Conservation (phyloP, 2,888 invertebrate genomes). For the Pyralis farinalis region DNA sequence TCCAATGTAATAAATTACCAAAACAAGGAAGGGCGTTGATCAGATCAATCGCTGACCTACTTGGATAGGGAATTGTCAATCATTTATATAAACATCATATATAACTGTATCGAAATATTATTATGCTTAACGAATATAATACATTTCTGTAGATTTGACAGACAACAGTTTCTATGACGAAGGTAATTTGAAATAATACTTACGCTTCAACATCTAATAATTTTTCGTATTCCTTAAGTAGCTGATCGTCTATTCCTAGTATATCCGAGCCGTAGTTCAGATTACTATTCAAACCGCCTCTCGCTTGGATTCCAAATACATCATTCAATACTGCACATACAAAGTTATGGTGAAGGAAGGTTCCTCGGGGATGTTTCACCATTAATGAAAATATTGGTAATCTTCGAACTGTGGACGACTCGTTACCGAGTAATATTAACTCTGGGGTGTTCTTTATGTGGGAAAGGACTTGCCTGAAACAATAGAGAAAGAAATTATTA, state of each 20-base stretch:
- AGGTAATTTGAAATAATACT: no score
- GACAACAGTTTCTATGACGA: no score
- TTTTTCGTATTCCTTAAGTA: conserved; percentile 88
- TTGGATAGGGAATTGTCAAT: no score
- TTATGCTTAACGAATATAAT: no score
- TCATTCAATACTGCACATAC: conserved; percentile 93
- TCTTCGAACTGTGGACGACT: conserved; percentile 83
- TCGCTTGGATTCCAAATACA: conserved; percentile 93
- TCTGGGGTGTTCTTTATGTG: conserved; percentile 90
- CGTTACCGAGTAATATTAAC: conserved; percentile 88
- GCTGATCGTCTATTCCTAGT: conserved; percentile 89
- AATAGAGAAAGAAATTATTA: no score
- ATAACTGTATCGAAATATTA: no score
- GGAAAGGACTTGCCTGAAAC: conserved; percentile 87
- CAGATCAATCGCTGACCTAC: no score
- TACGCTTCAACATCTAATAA: conserved; percentile 69
- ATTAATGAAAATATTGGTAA: conserved; percentile 93
- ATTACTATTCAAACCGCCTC: conserved; percentile 90
- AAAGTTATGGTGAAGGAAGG: conserved; percentile 94
- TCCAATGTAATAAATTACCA: conserved; percentile 16
- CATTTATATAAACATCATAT: no score
- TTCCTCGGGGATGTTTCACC: conserved; percentile 89
- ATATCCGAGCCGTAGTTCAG: conserved; percentile 92
- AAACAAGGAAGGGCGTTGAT: conserved; percentile 9
- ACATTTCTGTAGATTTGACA: no score